Evolutionary conservation across 1,140 invertebrate genomes (phyloP), one percentile per base, ranked within the genome.

Genomic region (Drosophila lacertosa): DNA sequence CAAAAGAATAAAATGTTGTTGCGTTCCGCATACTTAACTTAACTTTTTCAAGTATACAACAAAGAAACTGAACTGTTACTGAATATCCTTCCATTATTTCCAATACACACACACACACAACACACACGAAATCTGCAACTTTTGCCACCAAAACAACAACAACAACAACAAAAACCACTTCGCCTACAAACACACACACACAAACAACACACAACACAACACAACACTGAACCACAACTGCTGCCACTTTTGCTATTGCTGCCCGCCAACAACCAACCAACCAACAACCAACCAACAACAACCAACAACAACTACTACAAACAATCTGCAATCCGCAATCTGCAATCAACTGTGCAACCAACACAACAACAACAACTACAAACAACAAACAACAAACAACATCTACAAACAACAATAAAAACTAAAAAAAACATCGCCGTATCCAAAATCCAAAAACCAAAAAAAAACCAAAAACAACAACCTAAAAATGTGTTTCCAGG

Each of bases 401-500:
- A 20, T 48, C 54, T 3, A n/a, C n/a, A 26, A 57, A 44, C 54
- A 44, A 22, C 48, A 51, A 74, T 53, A 55, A 60, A 51, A 45
- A 59, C 70, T 22, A 44, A 57, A 16, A 70, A 40, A 40, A 53
- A 58, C 35, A 59, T 62, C 51, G 37, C 35, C 53, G 67, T 42
- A 66, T 75, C 57, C 45, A 74, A 53, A 55, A 57, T 22, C 16
- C 13, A 22, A 64, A 54, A 47, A 29, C 60, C 26, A 51, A 70
- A 58, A 76, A 63, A 60, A 65, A 69, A 50, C 2, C 35, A 37
- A 66, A 65, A 32, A 54, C n/a, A 42, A 66, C 20, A 33, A 55
- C 48, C 68, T 64, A 68, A 67, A 64, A 71, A 53, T 64, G 45
- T 73, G 70, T 80, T 62, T 93, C 92, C 96, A 99, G 97, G 97